A percentile compares a stretch with the other conserved stretches of the same genome.
phyloP scores from a whole-genome alignment of 92 coral and sea anemone genomes.

The Muricea muricata region DNA sequence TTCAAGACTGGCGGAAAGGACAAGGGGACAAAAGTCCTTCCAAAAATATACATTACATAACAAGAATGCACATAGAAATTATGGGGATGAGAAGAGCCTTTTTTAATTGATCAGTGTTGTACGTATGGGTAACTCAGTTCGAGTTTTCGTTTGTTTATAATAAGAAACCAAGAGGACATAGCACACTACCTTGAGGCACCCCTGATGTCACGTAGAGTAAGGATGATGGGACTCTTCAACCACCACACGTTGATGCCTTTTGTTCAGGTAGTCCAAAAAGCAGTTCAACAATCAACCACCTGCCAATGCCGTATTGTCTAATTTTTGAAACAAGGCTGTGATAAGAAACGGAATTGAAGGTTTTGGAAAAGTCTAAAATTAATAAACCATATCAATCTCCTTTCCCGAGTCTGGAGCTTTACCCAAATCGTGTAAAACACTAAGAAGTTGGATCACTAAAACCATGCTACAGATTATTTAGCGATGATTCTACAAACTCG shows the following conservation, averaged over 20 bases:
- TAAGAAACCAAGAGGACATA: neutral
- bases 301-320: neutral
- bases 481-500: neutral
- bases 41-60: no score
- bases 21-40: no score
- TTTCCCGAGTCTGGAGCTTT: constrained; percentile 15
- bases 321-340: neutral
- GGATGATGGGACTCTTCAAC: neutral
- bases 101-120: no score
- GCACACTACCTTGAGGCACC: neutral
- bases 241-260: neutral
- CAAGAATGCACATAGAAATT: no score
- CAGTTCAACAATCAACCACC: neutral
- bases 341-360: neutral
- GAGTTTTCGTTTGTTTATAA: neutral
- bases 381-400: neutral
- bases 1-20: no score
- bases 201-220: neutral
- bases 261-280: neutral
- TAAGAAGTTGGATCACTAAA: neutral
- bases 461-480: neutral
- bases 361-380: neutral
- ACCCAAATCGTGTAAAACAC: neutral
- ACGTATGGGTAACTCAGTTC: neutral
- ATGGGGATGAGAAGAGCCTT: no score